Conservation (phyloP, 2,888 invertebrate species). For the Spialia ferax region DNA sequence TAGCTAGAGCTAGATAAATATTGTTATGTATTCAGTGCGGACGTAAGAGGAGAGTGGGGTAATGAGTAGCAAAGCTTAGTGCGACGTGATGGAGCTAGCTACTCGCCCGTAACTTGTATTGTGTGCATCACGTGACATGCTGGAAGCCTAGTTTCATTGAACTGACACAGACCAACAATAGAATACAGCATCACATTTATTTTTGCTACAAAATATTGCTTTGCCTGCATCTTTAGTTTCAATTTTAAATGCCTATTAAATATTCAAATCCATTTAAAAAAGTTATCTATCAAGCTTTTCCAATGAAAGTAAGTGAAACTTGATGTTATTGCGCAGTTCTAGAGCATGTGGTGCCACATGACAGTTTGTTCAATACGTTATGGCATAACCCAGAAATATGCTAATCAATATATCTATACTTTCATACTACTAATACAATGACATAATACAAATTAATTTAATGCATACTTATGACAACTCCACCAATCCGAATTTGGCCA, state of each 20-base stretch:
- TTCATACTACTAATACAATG: no score
- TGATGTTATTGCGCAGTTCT: background rate
- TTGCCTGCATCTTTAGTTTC: no score
- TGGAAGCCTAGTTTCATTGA: slow-evolving; percentile 21
- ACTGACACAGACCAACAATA: background rate
- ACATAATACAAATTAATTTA: no score
- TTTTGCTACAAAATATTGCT: no score
- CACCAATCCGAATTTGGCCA: no score
- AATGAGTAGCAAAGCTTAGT: slow-evolving; percentile 52
- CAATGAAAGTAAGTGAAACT: background rate
- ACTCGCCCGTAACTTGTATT: background rate
- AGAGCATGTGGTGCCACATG: background rate
- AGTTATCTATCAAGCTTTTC: no score
- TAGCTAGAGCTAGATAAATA: slow-evolving; percentile 48
- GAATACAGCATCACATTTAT: no score
- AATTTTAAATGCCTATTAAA: no score
- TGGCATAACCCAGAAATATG: no score
- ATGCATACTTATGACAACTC: no score
- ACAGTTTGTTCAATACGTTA: background rate
- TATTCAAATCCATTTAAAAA: no score
- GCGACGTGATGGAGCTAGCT: slow-evolving; percentile 41
- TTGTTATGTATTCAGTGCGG: slow-evolving; percentile 44
- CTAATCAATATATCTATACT: no score
- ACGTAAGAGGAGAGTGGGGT: slow-evolving; percentile 48
- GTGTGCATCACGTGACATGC: background rate